These are phyloP conservation scores for Eciton burchellii DNA, from an alignment of 1,140 invertebrate species.

Conservation along the genomic window DNA sequence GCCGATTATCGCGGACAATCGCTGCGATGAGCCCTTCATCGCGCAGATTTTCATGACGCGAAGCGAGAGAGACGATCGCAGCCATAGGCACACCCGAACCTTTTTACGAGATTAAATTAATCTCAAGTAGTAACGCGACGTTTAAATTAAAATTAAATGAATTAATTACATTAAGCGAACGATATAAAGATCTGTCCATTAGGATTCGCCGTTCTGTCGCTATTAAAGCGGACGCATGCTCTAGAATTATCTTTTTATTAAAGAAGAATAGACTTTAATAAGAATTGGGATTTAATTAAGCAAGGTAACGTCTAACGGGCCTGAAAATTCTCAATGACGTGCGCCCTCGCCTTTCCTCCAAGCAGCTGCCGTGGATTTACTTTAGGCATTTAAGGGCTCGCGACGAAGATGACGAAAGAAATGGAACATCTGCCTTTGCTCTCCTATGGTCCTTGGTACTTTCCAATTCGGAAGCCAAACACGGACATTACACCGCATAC, in stretches of 20 bases:
- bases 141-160: constrained; percentile 6
- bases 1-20: not conserved
- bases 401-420: constrained; percentile 54
- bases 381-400: constrained; percentile 37
- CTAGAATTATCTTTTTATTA: constrained; percentile 3
- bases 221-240: not conserved
- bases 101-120: not conserved
- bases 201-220: not conserved
- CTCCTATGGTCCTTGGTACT: constrained; percentile 21
- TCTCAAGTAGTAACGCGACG: too few species aligned
- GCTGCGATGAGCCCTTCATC: not conserved
- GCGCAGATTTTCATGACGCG: not conserved
- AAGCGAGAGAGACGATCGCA: not conserved
- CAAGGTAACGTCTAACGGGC: not conserved
- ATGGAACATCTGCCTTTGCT: constrained; percentile 61
- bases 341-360: constrained; percentile 9
- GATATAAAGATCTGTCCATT: not conserved
- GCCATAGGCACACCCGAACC: constrained; percentile 40
- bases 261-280: not conserved
- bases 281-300: constrained; percentile 28
- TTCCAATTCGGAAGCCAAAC: constrained; percentile 20
- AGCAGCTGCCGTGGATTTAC: constrained; percentile 63
- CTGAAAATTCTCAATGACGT: constrained; percentile 26
- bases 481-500: not conserved
- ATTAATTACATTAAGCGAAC: not conserved